Evolutionary conservation across 2,888 invertebrate genomes (phyloP).

Genomic region (Scrobipalpa atriplicella): DNA sequence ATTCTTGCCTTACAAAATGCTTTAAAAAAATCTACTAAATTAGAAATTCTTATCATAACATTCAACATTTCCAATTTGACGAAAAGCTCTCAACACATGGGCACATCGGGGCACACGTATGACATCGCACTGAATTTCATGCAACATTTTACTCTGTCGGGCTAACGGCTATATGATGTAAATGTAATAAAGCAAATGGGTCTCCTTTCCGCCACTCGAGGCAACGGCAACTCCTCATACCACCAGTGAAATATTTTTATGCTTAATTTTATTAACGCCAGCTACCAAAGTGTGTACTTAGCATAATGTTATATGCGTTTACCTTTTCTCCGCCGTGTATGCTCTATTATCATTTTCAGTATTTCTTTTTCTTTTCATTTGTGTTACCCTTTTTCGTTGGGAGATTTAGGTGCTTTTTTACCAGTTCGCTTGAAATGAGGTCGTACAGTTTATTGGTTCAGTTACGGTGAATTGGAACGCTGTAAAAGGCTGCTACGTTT

Average conservation of each 20-base stretch:
- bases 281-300: slow-evolving; percentile 19
- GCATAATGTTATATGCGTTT: slow-evolving; percentile 27
- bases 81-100: background rate
- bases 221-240: slow-evolving; percentile 44
- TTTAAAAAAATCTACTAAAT: background rate
- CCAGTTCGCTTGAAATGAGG: background rate
- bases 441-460: slow-evolving; percentile 12
- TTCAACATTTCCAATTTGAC: slow-evolving; percentile 4
- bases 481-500: background rate
- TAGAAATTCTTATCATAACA: background rate
- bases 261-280: slow-evolving; percentile 55
- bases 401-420: background rate
- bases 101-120: background rate
- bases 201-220: slow-evolving; percentile 44
- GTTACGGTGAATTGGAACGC: background rate
- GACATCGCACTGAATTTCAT: slow-evolving; percentile 36
- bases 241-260: slow-evolving; percentile 65
- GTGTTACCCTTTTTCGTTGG: background rate
- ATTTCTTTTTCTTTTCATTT: slow-evolving; percentile 8
- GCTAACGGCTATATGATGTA: slow-evolving; percentile 70
- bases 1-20: no score
- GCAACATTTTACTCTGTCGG: slow-evolving; percentile 61
- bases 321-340: slow-evolving; percentile 29
- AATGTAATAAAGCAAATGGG: slow-evolving; percentile 75
- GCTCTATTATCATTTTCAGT: slow-evolving; percentile 22